These are phyloP conservation scores for Lasioglossum oenotherae DNA, from an alignment of 2,888 invertebrate genomes.

Conservation along the genomic window DNA sequence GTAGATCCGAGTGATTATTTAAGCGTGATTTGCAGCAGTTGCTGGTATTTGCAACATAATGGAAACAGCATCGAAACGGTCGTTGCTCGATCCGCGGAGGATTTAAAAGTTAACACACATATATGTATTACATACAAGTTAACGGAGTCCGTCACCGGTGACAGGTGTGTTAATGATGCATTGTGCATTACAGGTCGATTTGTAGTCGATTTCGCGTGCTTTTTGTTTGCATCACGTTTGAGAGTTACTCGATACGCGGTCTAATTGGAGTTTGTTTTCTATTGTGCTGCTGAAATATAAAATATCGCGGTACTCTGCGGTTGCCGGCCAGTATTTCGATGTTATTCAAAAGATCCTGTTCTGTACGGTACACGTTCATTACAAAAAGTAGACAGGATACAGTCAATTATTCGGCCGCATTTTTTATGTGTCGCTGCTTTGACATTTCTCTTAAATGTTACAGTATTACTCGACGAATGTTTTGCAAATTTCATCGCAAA, in stretches of 20 bases:
- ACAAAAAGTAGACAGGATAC: neutral
- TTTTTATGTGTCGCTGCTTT: neutral
- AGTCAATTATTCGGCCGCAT: neutral
- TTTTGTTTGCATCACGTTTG: constrained; percentile 45
- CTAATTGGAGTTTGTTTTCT: constrained; percentile 40
- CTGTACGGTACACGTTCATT: neutral
- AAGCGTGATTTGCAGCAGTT: neutral
- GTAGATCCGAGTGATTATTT: neutral
- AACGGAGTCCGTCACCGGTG: constrained; percentile 14
- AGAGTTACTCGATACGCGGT: constrained; percentile 40
- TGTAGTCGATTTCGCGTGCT: constrained; percentile 20
- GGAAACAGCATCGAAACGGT: neutral
- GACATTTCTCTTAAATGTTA: neutral
- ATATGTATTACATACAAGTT: neutral
- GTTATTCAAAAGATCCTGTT: neutral
- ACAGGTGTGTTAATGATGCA: neutral
- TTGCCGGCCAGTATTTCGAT: neutral
- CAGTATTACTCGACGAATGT: too few species aligned
- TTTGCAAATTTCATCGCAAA: neutral
- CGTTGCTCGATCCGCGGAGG: neutral
- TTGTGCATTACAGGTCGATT: neutral
- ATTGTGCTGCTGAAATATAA: neutral
- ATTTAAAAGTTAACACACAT: neutral
- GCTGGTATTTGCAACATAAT: neutral
- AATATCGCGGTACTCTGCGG: neutral